Evolutionary conservation across 1,140 invertebrate genomes (phyloP).

Genomic region (Diorhabda elongata): DNA sequence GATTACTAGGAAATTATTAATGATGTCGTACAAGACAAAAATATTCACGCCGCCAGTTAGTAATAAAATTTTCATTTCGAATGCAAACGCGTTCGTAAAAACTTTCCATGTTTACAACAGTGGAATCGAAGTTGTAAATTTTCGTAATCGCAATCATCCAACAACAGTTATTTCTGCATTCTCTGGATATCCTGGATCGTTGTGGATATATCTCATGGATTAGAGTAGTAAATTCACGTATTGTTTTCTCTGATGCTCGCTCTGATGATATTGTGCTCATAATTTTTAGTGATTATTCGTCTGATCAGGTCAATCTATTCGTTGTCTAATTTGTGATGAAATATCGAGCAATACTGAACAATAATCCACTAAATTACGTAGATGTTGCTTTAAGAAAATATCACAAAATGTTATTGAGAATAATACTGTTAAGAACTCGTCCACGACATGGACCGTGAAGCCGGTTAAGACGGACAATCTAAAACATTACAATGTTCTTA

Average conservation of each 20-base stretch:
- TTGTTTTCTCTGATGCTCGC: neutral
- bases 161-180: neutral
- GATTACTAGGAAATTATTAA: too few species aligned
- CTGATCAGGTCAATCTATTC: too few species aligned
- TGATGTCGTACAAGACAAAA: too few species aligned
- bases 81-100: neutral
- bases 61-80: neutral
- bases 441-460: too few species aligned
- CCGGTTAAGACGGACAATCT: too few species aligned
- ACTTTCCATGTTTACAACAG: neutral
- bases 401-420: neutral
- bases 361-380: neutral
- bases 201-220: neutral
- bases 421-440: neutral
- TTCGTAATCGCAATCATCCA: neutral
- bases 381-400: neutral
- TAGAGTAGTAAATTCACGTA: slow-evolving; percentile 1
- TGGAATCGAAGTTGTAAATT: neutral
- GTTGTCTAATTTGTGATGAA: too few species aligned
- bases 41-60: too few species aligned
- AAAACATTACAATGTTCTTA: too few species aligned
- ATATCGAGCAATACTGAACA: neutral
- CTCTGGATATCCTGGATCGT: neutral
- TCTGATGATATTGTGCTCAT: too few species aligned
- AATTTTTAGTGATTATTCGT: too few species aligned